Evolutionary conservation across 2,888 invertebrate genomes (phyloP), one percentile per base, ranked within the genome.

Genomic region (Mesodorylaimus sp.): DNA sequence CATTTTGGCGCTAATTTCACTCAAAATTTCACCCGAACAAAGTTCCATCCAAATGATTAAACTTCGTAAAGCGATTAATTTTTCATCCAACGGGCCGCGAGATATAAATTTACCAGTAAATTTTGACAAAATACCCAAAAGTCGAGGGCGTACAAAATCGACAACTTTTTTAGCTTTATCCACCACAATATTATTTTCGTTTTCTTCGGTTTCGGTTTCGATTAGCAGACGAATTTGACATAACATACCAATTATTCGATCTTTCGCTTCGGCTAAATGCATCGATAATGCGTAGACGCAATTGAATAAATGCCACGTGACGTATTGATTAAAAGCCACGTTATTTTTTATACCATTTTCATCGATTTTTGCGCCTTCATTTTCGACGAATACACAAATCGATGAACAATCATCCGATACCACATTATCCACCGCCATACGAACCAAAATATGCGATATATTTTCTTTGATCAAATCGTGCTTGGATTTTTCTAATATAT

Each of bases 331-430:
- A 26, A 43, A 43, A 7, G 44, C 5, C 5, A 43, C 10, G 7
- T 39, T 10, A n/a, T n/a, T n/a, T n/a, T n/a, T n/a, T n/a, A n/a
- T n/a, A n/a, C n/a, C n/a, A n/a, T n/a, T n/a, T n/a, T 21, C 41
- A 21, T 10, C 7, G 13, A 7, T 39, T 7, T 39, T 39, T 5
- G 13, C 21, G 21, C 41, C 10, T 39, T 46, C 38, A 16, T 23
- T 39, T 46, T 46, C 23, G 23, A 46, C 41, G 23, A 46, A 46
- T 5, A 39, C 23, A 3, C 19, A 39, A 19, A 46, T 38, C n/a
- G 7, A 5, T 7, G 13, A 5, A 10, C 7, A 3, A 13, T 38
- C 41, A n/a, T 46, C 38, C 5, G 19, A 3, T 10, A 13, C 32
- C 13, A 46, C 23, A 23, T 39, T 23, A 3, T 36, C 37, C 5